Percentiles rank a stretch among this genome's conserved stretches.
phyloP scores from a whole-genome alignment of 2,113 vertebrate species.

The Nycticorax nycticorax region DNA sequence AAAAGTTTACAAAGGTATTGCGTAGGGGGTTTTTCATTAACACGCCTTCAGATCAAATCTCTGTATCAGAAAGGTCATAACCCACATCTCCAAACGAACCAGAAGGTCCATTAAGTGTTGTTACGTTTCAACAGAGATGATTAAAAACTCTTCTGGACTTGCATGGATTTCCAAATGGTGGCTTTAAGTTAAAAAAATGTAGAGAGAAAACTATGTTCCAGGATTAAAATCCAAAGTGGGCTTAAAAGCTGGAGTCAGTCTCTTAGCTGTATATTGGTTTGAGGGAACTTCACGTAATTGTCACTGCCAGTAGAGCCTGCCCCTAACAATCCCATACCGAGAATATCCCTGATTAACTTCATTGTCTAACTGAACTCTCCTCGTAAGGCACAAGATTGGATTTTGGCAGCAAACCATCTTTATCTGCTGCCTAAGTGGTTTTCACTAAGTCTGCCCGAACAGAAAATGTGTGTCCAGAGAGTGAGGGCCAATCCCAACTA shows the following conservation, averaged over 20 bases:
- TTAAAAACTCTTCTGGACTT: neutral
- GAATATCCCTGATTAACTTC: neutral
- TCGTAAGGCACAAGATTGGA: neutral
- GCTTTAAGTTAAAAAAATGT: neutral
- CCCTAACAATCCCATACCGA: neutral
- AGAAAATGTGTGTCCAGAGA: neutral
- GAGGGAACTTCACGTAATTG: neutral
- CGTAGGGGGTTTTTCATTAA: neutral
- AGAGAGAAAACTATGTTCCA: neutral
- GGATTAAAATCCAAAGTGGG: neutral
- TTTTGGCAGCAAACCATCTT: conserved; percentile 8
- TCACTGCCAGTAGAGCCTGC: neutral
- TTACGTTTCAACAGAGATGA: neutral
- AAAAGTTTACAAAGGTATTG: neutral
- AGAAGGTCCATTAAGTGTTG: neutral
- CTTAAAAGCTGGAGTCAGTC: neutral
- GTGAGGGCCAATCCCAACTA: neutral
- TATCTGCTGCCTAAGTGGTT: conserved; percentile 47
- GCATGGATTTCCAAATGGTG: neutral
- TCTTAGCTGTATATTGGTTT: neutral
- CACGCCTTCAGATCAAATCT: neutral
- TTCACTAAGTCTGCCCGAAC: neutral
- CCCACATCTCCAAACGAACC: neutral
- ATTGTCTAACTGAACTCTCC: neutral
- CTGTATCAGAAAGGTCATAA: neutral